A percentile compares a stretch with the other conserved stretches of the same genome.
Evolutionary conservation across 2,797 vertebrate genomes (phyloP).

Genomic region (Intellagama lesueurii): DNA sequence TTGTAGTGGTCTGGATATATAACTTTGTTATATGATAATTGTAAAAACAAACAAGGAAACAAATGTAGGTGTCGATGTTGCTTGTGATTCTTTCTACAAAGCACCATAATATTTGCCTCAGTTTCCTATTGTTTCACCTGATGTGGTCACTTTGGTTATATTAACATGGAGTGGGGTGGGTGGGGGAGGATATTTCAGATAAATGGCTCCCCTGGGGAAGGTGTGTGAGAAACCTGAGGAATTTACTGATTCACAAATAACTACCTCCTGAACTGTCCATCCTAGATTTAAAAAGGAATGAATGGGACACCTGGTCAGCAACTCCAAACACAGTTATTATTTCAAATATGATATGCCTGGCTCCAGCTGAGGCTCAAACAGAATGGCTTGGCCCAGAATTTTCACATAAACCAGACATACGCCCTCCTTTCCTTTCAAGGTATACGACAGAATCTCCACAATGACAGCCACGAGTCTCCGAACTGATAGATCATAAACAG

Average conservation of each 20-base stretch:
- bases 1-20: no score
- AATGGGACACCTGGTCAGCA: background rate
- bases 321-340: background rate
- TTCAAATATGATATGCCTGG: background rate
- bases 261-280: background rate
- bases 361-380: background rate
- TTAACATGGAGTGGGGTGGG: background rate
- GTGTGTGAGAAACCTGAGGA: background rate
- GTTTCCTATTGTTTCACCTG: background rate
- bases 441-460: background rate
- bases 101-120: background rate
- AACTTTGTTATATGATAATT: no score
- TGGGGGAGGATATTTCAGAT: background rate
- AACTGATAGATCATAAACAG: background rate
- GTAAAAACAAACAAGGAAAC: background rate
- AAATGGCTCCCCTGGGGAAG: background rate
- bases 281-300: background rate
- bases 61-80: background rate
- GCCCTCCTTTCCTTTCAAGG: background rate
- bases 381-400: background rate
- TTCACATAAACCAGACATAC: background rate
- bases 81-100: background rate
- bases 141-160: background rate
- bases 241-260: background rate
- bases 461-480: background rate